A percentile compares a stretch with the other conserved stretches of the same genome.
Conservation (phyloP, 2,888 invertebrate genomes). For the Amorpha juglandis region DNA sequence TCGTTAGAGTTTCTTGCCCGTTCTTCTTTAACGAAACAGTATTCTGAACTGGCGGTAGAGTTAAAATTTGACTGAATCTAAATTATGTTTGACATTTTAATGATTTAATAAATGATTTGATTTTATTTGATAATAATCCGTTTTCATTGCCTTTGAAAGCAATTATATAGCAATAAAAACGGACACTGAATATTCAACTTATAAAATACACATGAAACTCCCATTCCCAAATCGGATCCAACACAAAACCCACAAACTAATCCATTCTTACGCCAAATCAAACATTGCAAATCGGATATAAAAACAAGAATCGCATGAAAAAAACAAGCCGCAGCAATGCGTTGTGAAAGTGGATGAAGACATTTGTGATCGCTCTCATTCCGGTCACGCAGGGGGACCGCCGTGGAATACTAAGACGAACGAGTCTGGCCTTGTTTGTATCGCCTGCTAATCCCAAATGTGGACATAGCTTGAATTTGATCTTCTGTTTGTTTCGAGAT, state of each 20-base stretch:
- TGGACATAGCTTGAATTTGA: slow-evolving; percentile 1
- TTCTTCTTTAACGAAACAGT: too few relatives aligned
- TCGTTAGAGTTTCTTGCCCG: too few relatives aligned
- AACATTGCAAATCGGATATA: slow-evolving; percentile 13
- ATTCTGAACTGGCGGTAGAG: too few relatives aligned
- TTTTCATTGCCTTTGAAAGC: too few relatives aligned
- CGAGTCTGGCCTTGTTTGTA: slow-evolving; percentile 11
- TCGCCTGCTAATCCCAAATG: slow-evolving; percentile 12
- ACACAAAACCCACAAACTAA: slow-evolving; percentile 4
- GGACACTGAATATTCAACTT: too few relatives aligned
- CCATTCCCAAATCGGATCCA: neutral
- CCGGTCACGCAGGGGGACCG: slow-evolving; percentile 7
- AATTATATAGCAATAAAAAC: too few relatives aligned
- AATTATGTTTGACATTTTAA: too few relatives aligned
- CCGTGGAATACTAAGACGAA: slow-evolving; percentile 1
- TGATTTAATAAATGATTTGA: too few relatives aligned
- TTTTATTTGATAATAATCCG: too few relatives aligned
- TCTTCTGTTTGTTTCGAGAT: neutral
- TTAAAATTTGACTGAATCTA: too few relatives aligned
- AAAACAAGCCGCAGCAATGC: slow-evolving; percentile 12
- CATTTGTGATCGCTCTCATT: slow-evolving; percentile 17
- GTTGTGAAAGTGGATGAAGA: slow-evolving; percentile 26
- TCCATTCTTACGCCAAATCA: slow-evolving; percentile 18
- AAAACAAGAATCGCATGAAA: slow-evolving; percentile 24
- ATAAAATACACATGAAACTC: neutral